phyloP scores from a whole-genome alignment of 2,888 invertebrate genomes.

The Torymus tubicola region DNA sequence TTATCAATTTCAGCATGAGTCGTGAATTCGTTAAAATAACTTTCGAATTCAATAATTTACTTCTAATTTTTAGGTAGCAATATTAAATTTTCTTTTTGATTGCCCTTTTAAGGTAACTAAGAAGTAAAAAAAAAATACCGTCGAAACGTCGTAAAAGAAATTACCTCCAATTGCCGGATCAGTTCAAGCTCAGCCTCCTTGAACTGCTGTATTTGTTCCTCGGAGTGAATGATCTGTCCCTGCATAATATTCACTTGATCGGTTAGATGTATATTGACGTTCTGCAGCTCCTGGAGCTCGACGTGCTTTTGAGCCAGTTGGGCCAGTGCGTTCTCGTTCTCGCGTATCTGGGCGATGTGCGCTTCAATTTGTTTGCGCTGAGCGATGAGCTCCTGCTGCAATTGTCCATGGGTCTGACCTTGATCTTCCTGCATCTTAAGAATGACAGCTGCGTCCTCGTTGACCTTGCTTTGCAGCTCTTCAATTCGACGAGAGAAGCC shows the following conservation, averaged over 20 bases:
- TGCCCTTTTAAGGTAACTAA: background rate
- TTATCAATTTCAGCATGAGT: no score
- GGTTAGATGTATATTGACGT: constrained; percentile 65
- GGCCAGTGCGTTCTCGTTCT: constrained; percentile 74
- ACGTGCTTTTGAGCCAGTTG: constrained; percentile 77
- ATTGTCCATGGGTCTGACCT: constrained; percentile 74
- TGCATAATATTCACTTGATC: constrained; percentile 71
- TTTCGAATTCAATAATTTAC: no score
- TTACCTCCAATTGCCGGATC: constrained; percentile 79
- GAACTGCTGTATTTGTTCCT: constrained; percentile 72
- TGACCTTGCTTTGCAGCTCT: constrained; percentile 81
- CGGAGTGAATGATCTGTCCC: constrained; percentile 70
- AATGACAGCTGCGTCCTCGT: constrained; percentile 78
- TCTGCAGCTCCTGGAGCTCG: constrained; percentile 77
- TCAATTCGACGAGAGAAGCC: constrained; percentile 81
- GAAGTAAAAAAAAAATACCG: constrained; percentile 3
- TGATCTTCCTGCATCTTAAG: constrained; percentile 79
- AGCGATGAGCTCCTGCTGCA: constrained; percentile 79
- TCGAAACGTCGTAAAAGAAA: background rate
- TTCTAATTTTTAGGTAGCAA: no score
- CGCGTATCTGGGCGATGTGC: constrained; percentile 81
- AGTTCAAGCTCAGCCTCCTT: constrained; percentile 79
- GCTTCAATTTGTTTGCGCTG: constrained; percentile 83
- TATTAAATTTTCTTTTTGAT: no score
- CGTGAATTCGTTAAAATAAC: no score